These are phyloP conservation scores for Pogonophryne albipinna DNA, from an alignment of 2,797 vertebrate genomes.

Conservation along the genomic window DNA sequence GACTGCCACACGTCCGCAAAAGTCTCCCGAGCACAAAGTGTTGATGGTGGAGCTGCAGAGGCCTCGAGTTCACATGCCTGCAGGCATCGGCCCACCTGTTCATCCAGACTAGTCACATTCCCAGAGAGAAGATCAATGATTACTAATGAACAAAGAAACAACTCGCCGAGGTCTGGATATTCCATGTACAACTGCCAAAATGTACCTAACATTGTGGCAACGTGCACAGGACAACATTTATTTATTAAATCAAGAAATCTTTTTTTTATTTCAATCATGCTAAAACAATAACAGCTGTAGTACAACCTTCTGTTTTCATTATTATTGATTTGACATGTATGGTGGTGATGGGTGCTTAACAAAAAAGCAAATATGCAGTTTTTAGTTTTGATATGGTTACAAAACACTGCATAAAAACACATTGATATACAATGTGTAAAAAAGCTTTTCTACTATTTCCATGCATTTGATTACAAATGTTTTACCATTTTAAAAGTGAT, in stretches of 20 bases:
- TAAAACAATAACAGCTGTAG: not conserved
- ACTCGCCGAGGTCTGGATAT: slow-evolving; percentile 18
- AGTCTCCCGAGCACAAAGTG: slow-evolving; percentile 77
- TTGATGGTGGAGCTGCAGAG: slow-evolving; percentile 71
- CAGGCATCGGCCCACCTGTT: slow-evolving; percentile 77
- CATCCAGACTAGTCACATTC: slow-evolving; percentile 62
- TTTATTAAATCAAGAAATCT: too few relatives aligned
- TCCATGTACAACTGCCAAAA: slow-evolving; percentile 13
- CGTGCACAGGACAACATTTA: too few relatives aligned
- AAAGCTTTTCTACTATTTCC: not conserved
- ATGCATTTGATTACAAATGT: not conserved
- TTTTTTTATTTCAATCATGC: too few relatives aligned
- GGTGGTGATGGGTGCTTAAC: not conserved
- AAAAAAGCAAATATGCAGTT: slow-evolving; percentile 2
- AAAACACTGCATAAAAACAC: not conserved
- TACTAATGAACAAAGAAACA: slow-evolving; percentile 53
- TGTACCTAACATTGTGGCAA: not conserved
- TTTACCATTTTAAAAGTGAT: not conserved
- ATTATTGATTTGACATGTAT: not conserved
- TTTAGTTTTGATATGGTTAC: not conserved
- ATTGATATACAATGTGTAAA: not conserved
- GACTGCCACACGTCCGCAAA: slow-evolving; percentile 72
- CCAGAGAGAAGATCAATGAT: slow-evolving; percentile 56
- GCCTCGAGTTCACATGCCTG: slow-evolving; percentile 75
- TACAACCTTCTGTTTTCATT: not conserved